Evolutionary conservation across 2,888 invertebrate genomes (phyloP).

Genomic region (Nasonovia ribisnigri): DNA sequence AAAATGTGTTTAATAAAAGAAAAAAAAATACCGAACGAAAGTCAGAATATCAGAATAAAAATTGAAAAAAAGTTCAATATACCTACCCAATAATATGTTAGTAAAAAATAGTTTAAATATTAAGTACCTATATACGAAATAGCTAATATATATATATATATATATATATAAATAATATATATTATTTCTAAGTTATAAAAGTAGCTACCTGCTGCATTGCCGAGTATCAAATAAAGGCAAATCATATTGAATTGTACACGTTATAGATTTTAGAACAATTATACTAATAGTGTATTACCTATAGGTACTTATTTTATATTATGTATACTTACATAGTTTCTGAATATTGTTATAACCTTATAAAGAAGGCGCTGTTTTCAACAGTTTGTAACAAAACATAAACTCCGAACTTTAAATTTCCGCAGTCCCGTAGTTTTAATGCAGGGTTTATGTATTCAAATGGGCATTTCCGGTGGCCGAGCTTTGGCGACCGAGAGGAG

Average conservation of each 20-base stretch:
- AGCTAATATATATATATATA: too few relatives aligned
- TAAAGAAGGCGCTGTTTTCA: background rate
- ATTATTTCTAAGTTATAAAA: background rate
- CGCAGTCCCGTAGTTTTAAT: background rate
- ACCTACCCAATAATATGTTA: too few relatives aligned
- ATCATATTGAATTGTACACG: background rate
- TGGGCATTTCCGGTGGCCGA: constrained; percentile 29
- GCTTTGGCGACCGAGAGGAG: background rate
- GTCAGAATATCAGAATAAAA: background rate
- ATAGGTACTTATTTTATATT: background rate
- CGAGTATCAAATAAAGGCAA: background rate
- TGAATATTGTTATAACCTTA: background rate
- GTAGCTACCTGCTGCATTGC: background rate
- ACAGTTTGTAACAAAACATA: background rate
- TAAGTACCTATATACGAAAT: too few relatives aligned
- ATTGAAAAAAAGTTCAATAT: background rate
- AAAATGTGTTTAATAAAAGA: background rate
- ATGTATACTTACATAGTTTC: background rate
- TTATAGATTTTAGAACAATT: background rate
- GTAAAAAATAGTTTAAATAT: too few relatives aligned
- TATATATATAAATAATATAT: too few relatives aligned
- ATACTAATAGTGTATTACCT: background rate
- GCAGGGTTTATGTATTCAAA: background rate
- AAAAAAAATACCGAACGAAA: background rate
- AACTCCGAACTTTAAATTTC: background rate